phyloP scores from a whole-genome alignment of 2,888 invertebrate genomes.

The Rhagonycha fulva region DNA sequence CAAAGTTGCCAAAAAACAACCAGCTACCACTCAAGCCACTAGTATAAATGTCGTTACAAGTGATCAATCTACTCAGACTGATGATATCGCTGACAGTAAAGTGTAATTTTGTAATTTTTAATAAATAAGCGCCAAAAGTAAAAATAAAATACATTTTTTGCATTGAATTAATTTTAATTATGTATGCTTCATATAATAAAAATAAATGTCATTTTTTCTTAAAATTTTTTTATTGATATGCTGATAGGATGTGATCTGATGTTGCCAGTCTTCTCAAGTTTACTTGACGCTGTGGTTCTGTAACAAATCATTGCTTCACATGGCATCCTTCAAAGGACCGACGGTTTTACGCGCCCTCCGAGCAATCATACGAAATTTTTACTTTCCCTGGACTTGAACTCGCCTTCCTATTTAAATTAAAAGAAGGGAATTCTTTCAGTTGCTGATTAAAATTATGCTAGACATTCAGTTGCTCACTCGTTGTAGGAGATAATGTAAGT shows the following conservation, averaged over 20 bases:
- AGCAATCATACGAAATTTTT: too few relatives aligned
- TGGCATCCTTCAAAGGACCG: too few relatives aligned
- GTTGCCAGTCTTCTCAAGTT: too few relatives aligned
- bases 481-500: too few relatives aligned
- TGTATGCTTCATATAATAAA: not conserved
- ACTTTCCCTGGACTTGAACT: too few relatives aligned
- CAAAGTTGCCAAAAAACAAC: slow-evolving; percentile 47
- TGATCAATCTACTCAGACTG: not conserved
- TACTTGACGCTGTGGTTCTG: too few relatives aligned
- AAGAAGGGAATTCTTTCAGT: too few relatives aligned
- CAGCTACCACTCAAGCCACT: slow-evolving; percentile 27
- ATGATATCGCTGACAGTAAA: not conserved
- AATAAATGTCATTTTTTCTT: not conserved
- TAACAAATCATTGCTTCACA: too few relatives aligned
- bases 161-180: not conserved
- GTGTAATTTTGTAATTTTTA: not conserved
- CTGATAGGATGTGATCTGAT: not conserved
- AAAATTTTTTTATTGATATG: not conserved
- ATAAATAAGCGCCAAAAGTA: not conserved
- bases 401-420: too few relatives aligned
- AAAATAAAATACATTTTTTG: not conserved
- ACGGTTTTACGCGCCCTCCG: too few relatives aligned
- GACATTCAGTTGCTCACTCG: too few relatives aligned
- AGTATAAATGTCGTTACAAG: slow-evolving; percentile 15
- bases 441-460: too few relatives aligned